Evolutionary conservation across 2,797 vertebrate genomes (phyloP), one percentile per base, ranked within the genome.

Genomic region (Coregonus ussuriensis): DNA sequence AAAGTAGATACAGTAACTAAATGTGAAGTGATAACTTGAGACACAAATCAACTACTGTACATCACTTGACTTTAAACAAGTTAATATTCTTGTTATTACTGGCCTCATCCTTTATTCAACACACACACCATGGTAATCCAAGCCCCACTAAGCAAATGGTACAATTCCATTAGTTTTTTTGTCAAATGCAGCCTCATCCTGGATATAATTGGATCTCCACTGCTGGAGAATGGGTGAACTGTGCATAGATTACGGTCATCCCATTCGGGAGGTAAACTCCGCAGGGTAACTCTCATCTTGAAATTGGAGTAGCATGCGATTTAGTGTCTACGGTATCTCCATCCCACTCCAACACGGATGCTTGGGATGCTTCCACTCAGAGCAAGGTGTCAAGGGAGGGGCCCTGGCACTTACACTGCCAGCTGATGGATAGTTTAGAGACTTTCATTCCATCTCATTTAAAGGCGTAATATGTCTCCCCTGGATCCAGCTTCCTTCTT

Each of bases 371-470:
- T 71, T 82, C 81, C 79, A 85, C 84, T 77, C 78, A 62, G 80
- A 15, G 15, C 78, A 65, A 70, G 59, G 77, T 73, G 74, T 82
- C 29, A 59, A 75, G 77, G 77, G 67, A 83, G 37, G 31, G 71
- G 29, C 51, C 25, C 13, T n/a, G 2, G 52, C 72, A 29, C 81
- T 78, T 82, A 70, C 81, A 75, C 37, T 33, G 78, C 52, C 78
- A 68, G 73, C 67, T 86, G 86, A 90, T 88, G 79, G 89, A 88
- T 87, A 83, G 81, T 89, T 87, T 66, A 88, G 84, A 71, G 75
- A 84, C 78, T 84, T 89, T 85, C 76, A 83, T 82, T 87, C 79
- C 78, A 78, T 86, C 82, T 86, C 82, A 87, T 88, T 89, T 87
- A 81, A 83, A 84, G 82, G 75, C 77, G 15, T 78, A 74, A 74